Evolutionary conservation across 1,140 invertebrate species (phyloP), one percentile per base, ranked within the genome.

Genomic region (Sarcophaga peregrina): DNA sequence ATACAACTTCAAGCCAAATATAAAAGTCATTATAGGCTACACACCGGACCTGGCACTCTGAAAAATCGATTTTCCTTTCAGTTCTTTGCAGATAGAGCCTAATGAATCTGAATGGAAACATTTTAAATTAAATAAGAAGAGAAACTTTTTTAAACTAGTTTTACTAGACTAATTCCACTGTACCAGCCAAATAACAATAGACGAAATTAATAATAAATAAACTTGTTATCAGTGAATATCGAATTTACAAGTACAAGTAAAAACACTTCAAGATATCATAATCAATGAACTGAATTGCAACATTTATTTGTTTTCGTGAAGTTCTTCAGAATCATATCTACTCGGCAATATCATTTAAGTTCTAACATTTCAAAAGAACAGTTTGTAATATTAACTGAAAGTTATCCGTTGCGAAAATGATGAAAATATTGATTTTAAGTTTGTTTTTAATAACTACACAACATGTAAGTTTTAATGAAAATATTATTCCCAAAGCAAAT

Each of bases 371-470:
- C 7, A 68, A 8, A 7, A 25, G 20, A 68, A 68, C 10, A 68
- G 62, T 68, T 68, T 20, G 2, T 9, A 68, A 68, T 17, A 2
- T 17, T 9, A 68, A n/a, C 8, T 20, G 17, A 5, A 68, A 20
- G 5, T 8, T 8, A 68, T 7, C 17, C n/a, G 15, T 68, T 8
- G 15, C 8, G 7, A 68, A 68, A 68, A 68, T 68, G 62, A 25
- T 68, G 9, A 68, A 68, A 68, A 7, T 68, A 68, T 8, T 68
- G 17, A 68, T 68, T 68, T 68, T 68, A 68, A 68, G n/a, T 20
- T 20, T 68, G 17, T 68, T 15, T 10, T 8, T 68, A 8, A 2
- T 68, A 17, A 17, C 8, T n/a, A n/a, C 15, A 8, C 8, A 9
- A 68, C 11, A 20, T 20, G 62, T 68, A 68, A 68, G 62, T 25